phyloP scores from a whole-genome alignment of 2,888 invertebrate genomes.

The Leptopilina syphax region DNA sequence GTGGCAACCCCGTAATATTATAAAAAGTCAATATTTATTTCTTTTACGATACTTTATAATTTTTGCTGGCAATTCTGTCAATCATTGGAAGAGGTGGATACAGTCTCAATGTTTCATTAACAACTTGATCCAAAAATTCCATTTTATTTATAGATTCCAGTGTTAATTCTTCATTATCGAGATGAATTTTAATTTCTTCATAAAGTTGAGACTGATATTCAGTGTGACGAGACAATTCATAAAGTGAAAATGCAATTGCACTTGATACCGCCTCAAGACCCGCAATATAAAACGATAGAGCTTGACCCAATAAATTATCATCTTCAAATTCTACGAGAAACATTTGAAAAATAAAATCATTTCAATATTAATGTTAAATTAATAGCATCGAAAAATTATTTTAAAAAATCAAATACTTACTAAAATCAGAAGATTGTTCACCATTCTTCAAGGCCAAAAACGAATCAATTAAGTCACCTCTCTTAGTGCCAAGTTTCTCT shows the following conservation, averaged over 20 bases:
- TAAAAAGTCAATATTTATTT: too few relatives aligned
- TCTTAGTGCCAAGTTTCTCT: slow-evolving; percentile 57
- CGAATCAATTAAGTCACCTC: slow-evolving; percentile 65
- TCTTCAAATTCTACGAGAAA: slow-evolving; percentile 61
- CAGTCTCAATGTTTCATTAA: slow-evolving; percentile 65
- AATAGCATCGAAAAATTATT: slow-evolving; percentile 24
- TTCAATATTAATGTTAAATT: neutral
- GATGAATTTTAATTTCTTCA: slow-evolving; percentile 55
- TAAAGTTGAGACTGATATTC: slow-evolving; percentile 57
- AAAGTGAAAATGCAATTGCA: slow-evolving; percentile 63
- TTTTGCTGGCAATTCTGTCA: slow-evolving; percentile 60
- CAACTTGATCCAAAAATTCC: slow-evolving; percentile 62
- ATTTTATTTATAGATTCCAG: slow-evolving; percentile 62
- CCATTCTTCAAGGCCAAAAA: slow-evolving; percentile 63
- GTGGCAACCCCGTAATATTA: too few relatives aligned
- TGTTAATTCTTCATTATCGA: slow-evolving; percentile 45
- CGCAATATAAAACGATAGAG: slow-evolving; percentile 64
- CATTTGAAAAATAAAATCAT: too few relatives aligned
- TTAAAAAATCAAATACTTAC: slow-evolving; percentile 51
- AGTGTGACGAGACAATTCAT: slow-evolving; percentile 62
- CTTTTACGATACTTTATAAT: slow-evolving; percentile 60
- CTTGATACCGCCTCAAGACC: slow-evolving; percentile 66
- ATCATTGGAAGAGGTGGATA: slow-evolving; percentile 66
- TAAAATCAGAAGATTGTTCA: slow-evolving; percentile 61
- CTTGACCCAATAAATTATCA: slow-evolving; percentile 66